Evolutionary conservation across 2,113 vertebrate species (phyloP), one percentile per base, ranked within the genome.

Genomic region (Morone saxatilis): DNA sequence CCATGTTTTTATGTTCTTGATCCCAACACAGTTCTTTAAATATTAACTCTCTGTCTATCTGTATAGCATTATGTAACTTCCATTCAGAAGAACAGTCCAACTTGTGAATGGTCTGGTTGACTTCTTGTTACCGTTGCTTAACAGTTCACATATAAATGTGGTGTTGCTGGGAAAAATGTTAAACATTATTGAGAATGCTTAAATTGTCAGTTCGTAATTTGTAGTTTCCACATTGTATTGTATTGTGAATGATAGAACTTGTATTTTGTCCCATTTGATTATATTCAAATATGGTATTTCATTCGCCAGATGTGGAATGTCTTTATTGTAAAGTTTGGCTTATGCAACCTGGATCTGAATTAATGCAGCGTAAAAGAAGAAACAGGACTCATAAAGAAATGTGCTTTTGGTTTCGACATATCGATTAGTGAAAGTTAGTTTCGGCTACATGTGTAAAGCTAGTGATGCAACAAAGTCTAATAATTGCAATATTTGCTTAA

Each of bases 61-160:
- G 48, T 5, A 4, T 47, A 61, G 20, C 31, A 20, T 78, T 73
- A 77, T 71, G 22, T 76, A 67, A 83, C 57, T 7, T 7, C 25
- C 63, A 54, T 71, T 80, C 17, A 72, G 47, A 68, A n/a, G 31
- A 67, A 25, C 45, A 65, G 66, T 43, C 17, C 59, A 36, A 13
- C 60, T 40, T 56, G 54, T 84, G 48, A 76, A 68, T 62, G 47
- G 45, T 8, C 74, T 61, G 57, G 47, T 13, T 62, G 62, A 53
- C 59, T 60, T 60, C 47, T 56, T 68, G 53, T 19, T 59, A 5
- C 40, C 5, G 19, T n/a, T 17, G 38, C 31, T 14, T 19, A 20
- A n/a, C 11, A 43, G 12, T n/a, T 69, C 19, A 38, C 13, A 14
- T 50, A 4, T 45, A 16, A 38, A 10, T 40, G 19, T 40, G 12